phyloP scores from a whole-genome alignment of 30 jellyfish, hydroid and myxozoan species.

The Mastigias papua region DNA sequence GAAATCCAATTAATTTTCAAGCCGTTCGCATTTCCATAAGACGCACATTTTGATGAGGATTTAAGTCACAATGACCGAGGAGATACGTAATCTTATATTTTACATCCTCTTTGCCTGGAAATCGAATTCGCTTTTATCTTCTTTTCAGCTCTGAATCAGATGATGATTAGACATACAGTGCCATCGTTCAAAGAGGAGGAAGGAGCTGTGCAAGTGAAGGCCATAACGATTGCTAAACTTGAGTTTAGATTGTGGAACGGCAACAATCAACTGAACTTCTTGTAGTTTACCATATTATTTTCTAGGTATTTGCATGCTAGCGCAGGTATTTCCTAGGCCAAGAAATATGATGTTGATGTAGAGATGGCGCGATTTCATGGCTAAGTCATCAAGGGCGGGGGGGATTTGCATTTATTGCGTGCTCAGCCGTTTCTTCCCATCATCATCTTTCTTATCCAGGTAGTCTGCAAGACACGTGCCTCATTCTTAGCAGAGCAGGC shows the following conservation, averaged over 20 bases:
- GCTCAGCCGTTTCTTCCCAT: too few relatives aligned
- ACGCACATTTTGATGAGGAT: too few relatives aligned
- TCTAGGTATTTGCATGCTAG: not conserved
- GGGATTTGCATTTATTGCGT: too few relatives aligned
- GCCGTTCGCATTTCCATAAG: too few relatives aligned
- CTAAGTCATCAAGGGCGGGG: not conserved
- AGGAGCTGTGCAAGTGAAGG: not conserved
- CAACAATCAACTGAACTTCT: not conserved
- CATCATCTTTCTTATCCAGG: too few relatives aligned
- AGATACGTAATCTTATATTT: too few relatives aligned
- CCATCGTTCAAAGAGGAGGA: not conserved
- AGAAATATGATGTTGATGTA: too few relatives aligned
- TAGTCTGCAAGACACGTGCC: too few relatives aligned
- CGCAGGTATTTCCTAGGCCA: not conserved
- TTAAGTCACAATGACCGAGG: too few relatives aligned
- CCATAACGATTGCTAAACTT: too few relatives aligned
- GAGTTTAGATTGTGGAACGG: not conserved
- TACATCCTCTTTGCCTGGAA: not conserved
- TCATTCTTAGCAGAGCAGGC: too few relatives aligned
- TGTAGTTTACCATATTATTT: not conserved
- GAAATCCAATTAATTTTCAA: too few relatives aligned
- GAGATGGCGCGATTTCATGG: not conserved
- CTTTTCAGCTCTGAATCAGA: constrained; percentile 48
- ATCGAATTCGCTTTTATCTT: not conserved
- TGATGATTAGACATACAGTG: constrained; percentile 9